phyloP scores from a whole-genome alignment of 1,140 invertebrate species.

The Brachionus rubens region DNA sequence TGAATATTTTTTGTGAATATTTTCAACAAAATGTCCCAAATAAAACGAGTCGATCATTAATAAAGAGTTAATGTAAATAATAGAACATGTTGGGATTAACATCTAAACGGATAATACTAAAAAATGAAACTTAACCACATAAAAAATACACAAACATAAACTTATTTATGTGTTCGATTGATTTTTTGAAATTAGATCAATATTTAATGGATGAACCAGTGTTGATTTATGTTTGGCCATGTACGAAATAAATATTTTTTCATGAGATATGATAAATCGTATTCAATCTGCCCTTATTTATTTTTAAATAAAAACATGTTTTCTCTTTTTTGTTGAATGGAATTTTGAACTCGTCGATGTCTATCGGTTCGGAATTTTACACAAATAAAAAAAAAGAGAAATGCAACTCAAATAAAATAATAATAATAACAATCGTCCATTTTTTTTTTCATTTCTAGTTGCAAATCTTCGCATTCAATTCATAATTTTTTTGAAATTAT shows the following conservation, averaged over 20 bases:
- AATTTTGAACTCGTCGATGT: not conserved
- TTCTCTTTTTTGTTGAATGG: conserved; percentile 22
- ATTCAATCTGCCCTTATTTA: conserved; percentile 26
- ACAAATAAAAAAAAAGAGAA: not conserved
- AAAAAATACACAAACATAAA: conserved; percentile 38
- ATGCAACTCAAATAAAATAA: not conserved
- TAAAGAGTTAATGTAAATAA: not conserved
- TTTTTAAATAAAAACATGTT: conserved; percentile 28
- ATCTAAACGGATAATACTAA: conserved; percentile 1
- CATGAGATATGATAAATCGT: conserved; percentile 36
- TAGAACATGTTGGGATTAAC: conserved; percentile 8
- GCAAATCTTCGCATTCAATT: not conserved
- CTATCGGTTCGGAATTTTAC: not conserved
- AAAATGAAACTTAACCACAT: not conserved
- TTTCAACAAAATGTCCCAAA: too few relatives aligned
- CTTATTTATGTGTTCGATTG: not conserved
- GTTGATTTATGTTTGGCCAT: conserved; percentile 18
- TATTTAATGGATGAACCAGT: not conserved
- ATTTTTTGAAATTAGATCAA: conserved; percentile 19
- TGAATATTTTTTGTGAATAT: too few relatives aligned
- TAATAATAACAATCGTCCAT: conserved; percentile 30
- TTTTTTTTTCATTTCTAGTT: not conserved
- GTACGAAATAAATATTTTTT: not conserved
- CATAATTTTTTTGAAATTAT: conserved; percentile 14
- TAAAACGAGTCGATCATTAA: too few relatives aligned